Conservation (phyloP, 2,113 vertebrate genomes). For the Struthio camelus region DNA sequence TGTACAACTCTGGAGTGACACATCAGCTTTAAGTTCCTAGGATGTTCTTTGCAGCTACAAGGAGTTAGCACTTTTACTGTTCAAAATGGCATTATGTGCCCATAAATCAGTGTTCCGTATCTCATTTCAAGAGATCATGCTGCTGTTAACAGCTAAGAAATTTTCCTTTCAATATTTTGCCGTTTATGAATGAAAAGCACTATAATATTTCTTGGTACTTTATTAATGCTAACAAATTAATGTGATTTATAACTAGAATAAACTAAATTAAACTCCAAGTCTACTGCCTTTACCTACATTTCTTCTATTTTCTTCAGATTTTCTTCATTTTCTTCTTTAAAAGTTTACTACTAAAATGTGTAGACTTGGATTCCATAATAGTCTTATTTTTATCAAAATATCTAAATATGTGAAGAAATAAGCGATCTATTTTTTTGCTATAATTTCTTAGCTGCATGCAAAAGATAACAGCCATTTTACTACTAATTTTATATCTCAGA, state of each 20-base stretch:
- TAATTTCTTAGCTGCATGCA: not conserved
- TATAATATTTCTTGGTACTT: not conserved
- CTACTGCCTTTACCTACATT: not conserved
- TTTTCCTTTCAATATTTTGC: not conserved
- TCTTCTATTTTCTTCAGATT: not conserved
- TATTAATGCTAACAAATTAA: not conserved
- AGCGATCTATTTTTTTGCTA: accelerated
- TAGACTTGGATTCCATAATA: not conserved
- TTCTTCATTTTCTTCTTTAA: not conserved
- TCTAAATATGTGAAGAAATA: not conserved
- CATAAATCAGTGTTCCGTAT: not conserved
- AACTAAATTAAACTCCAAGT: not conserved
- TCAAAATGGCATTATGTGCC: not conserved
- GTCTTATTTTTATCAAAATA: not conserved
- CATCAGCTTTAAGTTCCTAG: not conserved
- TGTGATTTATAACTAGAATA: not conserved
- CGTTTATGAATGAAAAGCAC: not conserved
- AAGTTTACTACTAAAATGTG: not conserved
- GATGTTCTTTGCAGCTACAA: not conserved
- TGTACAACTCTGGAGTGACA: not conserved
- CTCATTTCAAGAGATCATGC: not conserved
- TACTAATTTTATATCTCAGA: not conserved
- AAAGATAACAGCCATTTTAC: not conserved
- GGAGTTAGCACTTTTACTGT: not conserved
- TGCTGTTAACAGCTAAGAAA: not conserved